Evolutionary conservation across 2,113 vertebrate species (phyloP).

Genomic region (Cyprinodon variegatus): DNA sequence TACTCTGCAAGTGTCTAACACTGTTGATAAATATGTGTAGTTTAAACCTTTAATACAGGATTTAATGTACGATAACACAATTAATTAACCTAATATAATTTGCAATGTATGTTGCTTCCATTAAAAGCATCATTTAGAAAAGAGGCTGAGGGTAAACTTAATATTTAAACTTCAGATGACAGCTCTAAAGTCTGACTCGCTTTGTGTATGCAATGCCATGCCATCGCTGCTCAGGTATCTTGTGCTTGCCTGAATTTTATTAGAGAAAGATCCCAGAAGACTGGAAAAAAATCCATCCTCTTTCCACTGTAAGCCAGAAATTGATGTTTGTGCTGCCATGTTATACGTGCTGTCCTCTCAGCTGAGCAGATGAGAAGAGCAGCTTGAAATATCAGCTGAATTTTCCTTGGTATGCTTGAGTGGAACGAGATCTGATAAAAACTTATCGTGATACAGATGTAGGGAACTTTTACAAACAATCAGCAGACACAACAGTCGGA

Average conservation of each 20-base stretch:
- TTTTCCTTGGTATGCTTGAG: conserved; percentile 56
- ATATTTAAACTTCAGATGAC: conserved; percentile 45
- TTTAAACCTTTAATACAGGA: conserved; percentile 21
- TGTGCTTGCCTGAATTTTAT: conserved; percentile 60
- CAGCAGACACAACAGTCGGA: conserved; percentile 2
- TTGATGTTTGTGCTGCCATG: conserved; percentile 69
- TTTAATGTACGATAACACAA: conserved; percentile 37
- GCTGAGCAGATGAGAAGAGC: conserved; percentile 56
- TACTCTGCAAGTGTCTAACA: conserved; percentile 8
- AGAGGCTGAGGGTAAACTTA: conserved; percentile 29
- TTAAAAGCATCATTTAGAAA: conserved; percentile 25
- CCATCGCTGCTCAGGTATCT: conserved; percentile 37
- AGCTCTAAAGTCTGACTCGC: conserved; percentile 56
- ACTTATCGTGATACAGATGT: conserved; percentile 21
- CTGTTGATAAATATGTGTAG: conserved; percentile 27
- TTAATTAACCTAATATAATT: conserved; percentile 39
- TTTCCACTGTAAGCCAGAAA: conserved; percentile 66
- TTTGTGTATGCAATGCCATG: conserved; percentile 39
- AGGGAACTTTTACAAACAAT: conserved; percentile 29
- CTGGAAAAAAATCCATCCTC: conserved; percentile 57
- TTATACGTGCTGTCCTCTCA: conserved; percentile 64
- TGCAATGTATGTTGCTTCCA: conserved; percentile 24
- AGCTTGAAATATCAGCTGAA: conserved; percentile 60
- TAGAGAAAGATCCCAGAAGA: conserved; percentile 63
- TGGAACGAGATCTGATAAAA: conserved; percentile 41